phyloP scores from a whole-genome alignment of 2,113 vertebrate species.

The Procavia capensis region DNA sequence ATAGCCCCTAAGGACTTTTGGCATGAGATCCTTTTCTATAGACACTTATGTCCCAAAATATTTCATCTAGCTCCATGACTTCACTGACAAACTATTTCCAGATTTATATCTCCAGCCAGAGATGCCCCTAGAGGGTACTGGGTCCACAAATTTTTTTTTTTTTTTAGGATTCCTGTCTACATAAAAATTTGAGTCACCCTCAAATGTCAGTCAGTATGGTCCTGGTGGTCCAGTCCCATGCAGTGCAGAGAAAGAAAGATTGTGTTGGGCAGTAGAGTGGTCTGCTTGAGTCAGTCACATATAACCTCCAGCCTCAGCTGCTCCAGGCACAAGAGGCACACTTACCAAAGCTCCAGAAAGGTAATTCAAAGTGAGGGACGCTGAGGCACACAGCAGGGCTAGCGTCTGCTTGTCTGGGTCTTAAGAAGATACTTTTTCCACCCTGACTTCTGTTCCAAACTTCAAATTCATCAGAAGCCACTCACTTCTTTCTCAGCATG shows the following conservation, averaged over 20 bases:
- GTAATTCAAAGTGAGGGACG: not conserved
- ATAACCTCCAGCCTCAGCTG: not conserved
- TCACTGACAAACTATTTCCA: conserved; percentile 73
- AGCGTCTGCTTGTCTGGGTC: not conserved
- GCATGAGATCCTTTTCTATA: not conserved
- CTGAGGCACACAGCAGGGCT: not conserved
- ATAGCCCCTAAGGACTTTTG: not conserved
- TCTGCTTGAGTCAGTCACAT: too few relatives aligned
- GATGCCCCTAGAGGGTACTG: not conserved
- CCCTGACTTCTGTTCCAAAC: not conserved
- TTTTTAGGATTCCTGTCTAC: conserved; percentile 43
- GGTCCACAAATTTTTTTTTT: not conserved
- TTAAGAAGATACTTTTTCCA: not conserved
- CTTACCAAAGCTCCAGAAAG: conserved; percentile 10
- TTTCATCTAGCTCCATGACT: conserved; percentile 58
- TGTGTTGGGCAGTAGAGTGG: not conserved
- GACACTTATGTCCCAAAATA: conserved; percentile 52
- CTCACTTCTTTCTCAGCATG: not conserved
- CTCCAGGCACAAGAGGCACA: not conserved
- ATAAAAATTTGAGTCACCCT: conserved; percentile 61
- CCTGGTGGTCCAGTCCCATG: not conserved
- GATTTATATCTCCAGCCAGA: conserved; percentile 54
- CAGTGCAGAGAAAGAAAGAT: conserved; percentile 22
- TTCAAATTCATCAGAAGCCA: conserved; percentile 24
- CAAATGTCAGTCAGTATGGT: conserved; percentile 29